Evolutionary conservation across 1,140 invertebrate genomes (phyloP).

Genomic region (Onthophagus taurus): DNA sequence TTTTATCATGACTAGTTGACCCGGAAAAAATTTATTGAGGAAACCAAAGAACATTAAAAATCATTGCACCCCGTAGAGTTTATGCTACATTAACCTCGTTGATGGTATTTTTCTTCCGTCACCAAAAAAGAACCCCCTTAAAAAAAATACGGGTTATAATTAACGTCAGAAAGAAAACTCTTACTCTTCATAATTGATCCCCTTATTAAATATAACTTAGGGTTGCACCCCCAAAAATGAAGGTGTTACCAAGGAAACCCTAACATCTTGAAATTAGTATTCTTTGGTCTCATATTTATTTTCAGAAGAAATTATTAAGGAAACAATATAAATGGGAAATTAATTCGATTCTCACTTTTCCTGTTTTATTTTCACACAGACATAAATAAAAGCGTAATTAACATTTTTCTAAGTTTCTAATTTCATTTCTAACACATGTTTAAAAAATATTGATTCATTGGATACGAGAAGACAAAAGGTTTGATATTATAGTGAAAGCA

Average conservation of each 20-base stretch:
- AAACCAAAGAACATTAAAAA: conserved; percentile 25
- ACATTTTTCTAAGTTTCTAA: too few relatives aligned
- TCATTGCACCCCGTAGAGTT: conserved; percentile 29
- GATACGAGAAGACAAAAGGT: too few relatives aligned
- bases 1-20: not conserved
- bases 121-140: not conserved
- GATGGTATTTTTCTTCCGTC: conserved; percentile 14
- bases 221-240: conserved; percentile 31
- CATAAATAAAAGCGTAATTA: too few relatives aligned
- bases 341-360: too few relatives aligned
- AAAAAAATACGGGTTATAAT: not conserved
- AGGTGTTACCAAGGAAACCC: conserved; percentile 28
- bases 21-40: conserved; percentile 2
- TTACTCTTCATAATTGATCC: conserved; percentile 38
- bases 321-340: too few relatives aligned
- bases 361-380: too few relatives aligned
- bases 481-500: too few relatives aligned
- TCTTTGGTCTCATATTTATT: too few relatives aligned
- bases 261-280: too few relatives aligned
- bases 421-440: too few relatives aligned
- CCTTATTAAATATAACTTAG: conserved; percentile 40
- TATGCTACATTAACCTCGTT: conserved; percentile 30
- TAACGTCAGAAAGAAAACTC: conserved; percentile 4
- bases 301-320: too few relatives aligned
- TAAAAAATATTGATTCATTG: too few relatives aligned